Percentiles rank a stretch among this genome's conserved stretches.
phyloP scores from a whole-genome alignment of 2,797 vertebrate genomes.

The Aulostomus chinensis region DNA sequence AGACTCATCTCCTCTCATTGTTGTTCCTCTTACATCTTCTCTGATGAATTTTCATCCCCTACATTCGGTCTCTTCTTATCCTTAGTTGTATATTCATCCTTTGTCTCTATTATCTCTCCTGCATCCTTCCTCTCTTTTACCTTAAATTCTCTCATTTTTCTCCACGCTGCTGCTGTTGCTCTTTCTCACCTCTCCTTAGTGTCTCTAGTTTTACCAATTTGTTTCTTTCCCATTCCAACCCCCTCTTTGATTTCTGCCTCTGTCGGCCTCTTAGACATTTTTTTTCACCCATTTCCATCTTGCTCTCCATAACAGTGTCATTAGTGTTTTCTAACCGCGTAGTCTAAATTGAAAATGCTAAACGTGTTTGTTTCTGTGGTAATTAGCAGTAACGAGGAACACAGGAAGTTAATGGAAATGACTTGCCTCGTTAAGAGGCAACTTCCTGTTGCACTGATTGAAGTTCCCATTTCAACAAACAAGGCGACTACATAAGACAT shows the following conservation, averaged over 20 bases:
- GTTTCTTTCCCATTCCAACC: slow-evolving; percentile 7
- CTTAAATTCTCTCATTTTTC: slow-evolving; percentile 7
- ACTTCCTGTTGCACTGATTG: slow-evolving; percentile 77
- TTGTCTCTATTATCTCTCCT: slow-evolving; percentile 15
- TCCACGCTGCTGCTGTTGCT: neutral
- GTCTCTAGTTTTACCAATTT: slow-evolving; percentile 33
- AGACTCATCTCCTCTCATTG: neutral
- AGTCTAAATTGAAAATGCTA: slow-evolving; percentile 84
- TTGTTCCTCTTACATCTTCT: slow-evolving; percentile 2
- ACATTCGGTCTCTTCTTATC: slow-evolving; percentile 5
- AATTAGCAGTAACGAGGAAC: slow-evolving; percentile 82
- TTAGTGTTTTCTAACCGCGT: slow-evolving; percentile 79
- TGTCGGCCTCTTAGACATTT: slow-evolving; percentile 53
- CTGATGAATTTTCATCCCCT: slow-evolving; percentile 2
- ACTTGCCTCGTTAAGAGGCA: slow-evolving; percentile 69
- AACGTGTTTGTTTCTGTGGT: slow-evolving; percentile 79
- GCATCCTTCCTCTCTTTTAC: slow-evolving; percentile 3
- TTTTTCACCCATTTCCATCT: slow-evolving; percentile 62
- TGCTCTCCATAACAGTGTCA: slow-evolving; percentile 72
- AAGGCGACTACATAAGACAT: slow-evolving; percentile 40
- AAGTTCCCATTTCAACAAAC: slow-evolving; percentile 65
- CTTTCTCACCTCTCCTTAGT: slow-evolving; percentile 10
- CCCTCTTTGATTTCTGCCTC: slow-evolving; percentile 41
- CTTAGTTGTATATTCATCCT: slow-evolving; percentile 22
- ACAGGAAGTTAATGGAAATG: slow-evolving; percentile 83